phyloP scores from a whole-genome alignment of 30 jellyfish, hydroid and myxozoan species.

The Hydractinia symbiolongicarpus region DNA sequence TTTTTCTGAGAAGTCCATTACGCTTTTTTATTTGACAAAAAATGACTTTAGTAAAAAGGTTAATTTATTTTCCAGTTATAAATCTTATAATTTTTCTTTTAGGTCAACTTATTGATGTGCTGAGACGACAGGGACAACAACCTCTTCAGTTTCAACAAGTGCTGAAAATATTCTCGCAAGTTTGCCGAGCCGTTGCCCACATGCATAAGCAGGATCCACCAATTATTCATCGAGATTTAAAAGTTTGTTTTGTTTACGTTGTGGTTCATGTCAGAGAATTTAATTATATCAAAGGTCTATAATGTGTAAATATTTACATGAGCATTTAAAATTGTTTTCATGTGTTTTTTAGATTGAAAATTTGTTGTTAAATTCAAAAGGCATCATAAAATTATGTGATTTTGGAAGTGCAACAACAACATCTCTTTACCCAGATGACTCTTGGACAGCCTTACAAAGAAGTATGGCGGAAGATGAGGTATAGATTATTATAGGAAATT shows the following conservation, averaged over 20 bases:
- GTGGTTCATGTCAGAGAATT: neutral
- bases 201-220: conserved; percentile 90
- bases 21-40: too few species aligned
- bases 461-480: conserved; percentile 94
- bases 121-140: conserved; percentile 36
- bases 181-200: conserved; percentile 83
- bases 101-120: conserved; percentile 63
- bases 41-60: too few species aligned
- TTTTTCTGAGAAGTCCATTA: too few species aligned
- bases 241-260: conserved; percentile 34
- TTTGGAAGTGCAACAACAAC: conserved; percentile 86
- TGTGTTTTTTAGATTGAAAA: conserved; percentile 63
- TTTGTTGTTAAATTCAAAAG: conserved; percentile 61
- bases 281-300: neutral
- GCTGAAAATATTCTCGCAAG: conserved; percentile 66
- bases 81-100: conserved; percentile 12
- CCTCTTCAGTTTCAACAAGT: conserved; percentile 53
- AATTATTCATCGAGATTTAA: conserved; percentile 79
- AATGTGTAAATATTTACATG: too few species aligned
- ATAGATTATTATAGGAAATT: neutral
- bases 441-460: conserved; percentile 89
- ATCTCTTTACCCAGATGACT: conserved; percentile 62
- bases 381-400: conserved; percentile 80
- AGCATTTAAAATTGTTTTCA: neutral
- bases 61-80: neutral